phyloP scores from a whole-genome alignment of 30 jellyfish, hydroid and myxozoan genomes.

The Cassiopea andromeda region DNA sequence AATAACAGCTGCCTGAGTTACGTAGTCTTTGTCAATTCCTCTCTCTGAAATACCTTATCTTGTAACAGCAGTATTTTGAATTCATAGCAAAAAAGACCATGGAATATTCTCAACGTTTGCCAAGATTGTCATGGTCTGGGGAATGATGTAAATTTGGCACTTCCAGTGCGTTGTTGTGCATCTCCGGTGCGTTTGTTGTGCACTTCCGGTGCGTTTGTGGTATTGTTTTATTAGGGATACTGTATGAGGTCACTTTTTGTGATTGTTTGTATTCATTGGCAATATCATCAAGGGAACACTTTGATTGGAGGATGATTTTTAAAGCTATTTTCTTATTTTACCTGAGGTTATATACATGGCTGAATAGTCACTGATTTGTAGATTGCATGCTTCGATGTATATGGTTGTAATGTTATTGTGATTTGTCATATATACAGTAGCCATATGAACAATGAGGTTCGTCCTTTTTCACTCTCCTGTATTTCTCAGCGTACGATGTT shows the following conservation, averaged over 20 bases:
- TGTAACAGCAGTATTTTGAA: not conserved
- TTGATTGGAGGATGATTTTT: not conserved
- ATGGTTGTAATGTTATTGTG: too few species aligned
- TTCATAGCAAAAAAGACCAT: slow-evolving; percentile 45
- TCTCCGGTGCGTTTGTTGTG: not conserved
- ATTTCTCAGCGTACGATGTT: too few species aligned
- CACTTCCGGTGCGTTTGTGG: not conserved
- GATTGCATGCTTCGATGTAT: too few species aligned
- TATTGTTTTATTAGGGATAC: not conserved
- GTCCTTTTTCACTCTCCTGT: too few species aligned
- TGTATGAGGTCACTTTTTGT: not conserved
- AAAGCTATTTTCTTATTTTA: not conserved
- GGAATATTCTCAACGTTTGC: slow-evolving; percentile 59
- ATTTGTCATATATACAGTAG: too few species aligned
- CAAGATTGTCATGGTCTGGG: slow-evolving; percentile 73
- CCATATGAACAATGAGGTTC: too few species aligned
- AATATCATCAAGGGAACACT: not conserved
- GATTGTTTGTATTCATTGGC: not conserved
- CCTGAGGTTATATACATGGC: not conserved
- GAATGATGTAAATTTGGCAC: not conserved
- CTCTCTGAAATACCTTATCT: too few species aligned
- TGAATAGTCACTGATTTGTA: too few species aligned
- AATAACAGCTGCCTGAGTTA: too few species aligned
- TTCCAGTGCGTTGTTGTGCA: not conserved
- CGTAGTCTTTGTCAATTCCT: too few species aligned